Evolutionary conservation across 2,113 vertebrate species (phyloP).

Genomic region (Zosterops pallidus): DNA sequence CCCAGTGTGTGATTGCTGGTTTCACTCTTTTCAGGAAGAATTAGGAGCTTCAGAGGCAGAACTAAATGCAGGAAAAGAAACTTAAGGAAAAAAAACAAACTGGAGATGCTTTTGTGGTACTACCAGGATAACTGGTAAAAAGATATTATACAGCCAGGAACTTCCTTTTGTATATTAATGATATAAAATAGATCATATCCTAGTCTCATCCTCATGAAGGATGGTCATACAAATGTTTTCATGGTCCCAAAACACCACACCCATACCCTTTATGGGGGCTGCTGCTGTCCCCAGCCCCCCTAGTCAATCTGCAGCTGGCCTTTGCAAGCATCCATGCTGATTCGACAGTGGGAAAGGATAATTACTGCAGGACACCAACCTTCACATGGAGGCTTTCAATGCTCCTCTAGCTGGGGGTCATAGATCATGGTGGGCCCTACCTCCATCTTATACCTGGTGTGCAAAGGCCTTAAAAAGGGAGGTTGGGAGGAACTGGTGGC

Average conservation of each 20-base stretch:
- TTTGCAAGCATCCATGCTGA: background rate
- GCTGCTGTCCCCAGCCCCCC: background rate
- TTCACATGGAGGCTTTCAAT: background rate
- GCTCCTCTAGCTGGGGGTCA: background rate
- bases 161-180: background rate
- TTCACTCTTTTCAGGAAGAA: background rate
- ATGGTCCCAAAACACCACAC: background rate
- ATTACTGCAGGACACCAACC: background rate
- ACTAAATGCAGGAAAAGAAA: background rate
- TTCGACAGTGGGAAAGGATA: background rate
- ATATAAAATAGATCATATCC: background rate
- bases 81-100: background rate
- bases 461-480: background rate
- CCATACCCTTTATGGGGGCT: background rate
- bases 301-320: background rate
- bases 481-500: background rate
- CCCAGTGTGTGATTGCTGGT: background rate
- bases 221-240: too few relatives aligned
- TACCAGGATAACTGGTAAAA: background rate
- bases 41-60: background rate
- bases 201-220: background rate
- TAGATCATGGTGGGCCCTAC: rapidly evolving
- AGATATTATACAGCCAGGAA: background rate
- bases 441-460: background rate
- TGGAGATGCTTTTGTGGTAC: background rate